Conservation (phyloP, 2,797 vertebrate species). For the Tolypeutes matacus region DNA sequence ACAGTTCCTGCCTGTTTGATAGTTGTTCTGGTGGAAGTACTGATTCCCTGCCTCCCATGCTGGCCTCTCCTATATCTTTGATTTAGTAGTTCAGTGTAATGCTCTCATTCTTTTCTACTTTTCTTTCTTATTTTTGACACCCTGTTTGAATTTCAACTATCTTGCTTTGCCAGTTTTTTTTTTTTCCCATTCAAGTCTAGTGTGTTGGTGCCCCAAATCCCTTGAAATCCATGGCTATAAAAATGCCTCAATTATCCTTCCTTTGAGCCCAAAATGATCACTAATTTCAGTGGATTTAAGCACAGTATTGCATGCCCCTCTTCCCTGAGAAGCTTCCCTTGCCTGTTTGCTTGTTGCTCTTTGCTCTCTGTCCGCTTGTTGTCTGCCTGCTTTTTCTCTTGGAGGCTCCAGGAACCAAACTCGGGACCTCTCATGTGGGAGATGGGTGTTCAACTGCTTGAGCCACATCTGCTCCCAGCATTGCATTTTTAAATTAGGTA, state of each 20-base stretch:
- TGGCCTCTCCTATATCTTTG: neutral
- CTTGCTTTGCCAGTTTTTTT: conserved; percentile 57
- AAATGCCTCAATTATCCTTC: conserved; percentile 49
- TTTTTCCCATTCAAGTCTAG: conserved; percentile 5
- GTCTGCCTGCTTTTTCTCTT: too few species aligned
- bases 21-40: too few species aligned
- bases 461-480: neutral
- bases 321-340: too few species aligned
- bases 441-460: too few species aligned
- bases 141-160: conserved; percentile 36
- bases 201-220: conserved; percentile 37
- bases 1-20: too few species aligned
- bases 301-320: neutral
- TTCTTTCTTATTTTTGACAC: conserved; percentile 62
- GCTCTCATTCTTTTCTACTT: neutral
- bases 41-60: too few species aligned
- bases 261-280: conserved; percentile 40
- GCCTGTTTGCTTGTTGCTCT: too few species aligned
- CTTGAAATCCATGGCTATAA: conserved; percentile 62
- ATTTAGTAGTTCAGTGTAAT: neutral
- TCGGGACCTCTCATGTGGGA: too few species aligned
- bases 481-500: conserved; percentile 69
- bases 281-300: conserved; percentile 63
- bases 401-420: too few species aligned
- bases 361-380: too few species aligned